Percentiles rank a stretch among this genome's conserved stretches.
These are phyloP conservation scores for Crotalus viridis DNA, from an alignment of 2,113 vertebrate genomes.

Conservation along the genomic window DNA sequence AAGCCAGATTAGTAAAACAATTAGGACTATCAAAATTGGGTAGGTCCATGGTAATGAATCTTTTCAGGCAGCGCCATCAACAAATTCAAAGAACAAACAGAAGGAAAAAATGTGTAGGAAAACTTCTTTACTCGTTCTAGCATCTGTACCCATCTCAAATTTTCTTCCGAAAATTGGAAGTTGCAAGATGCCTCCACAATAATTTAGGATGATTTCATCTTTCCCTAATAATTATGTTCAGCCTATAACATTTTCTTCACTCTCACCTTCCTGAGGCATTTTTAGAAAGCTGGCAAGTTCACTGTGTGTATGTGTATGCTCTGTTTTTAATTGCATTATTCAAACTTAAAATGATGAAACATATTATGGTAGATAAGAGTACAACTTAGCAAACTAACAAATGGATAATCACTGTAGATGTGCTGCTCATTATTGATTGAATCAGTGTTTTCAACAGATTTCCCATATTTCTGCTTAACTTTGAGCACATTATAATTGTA, in stretches of 20 bases:
- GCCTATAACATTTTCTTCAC: background rate
- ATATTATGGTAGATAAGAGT: background rate
- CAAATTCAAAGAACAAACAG: background rate
- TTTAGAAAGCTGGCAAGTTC: background rate
- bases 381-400: background rate
- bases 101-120: background rate
- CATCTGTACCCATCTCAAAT: background rate
- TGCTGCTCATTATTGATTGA: constrained; percentile 2
- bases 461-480: constrained; percentile 1
- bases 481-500: background rate
- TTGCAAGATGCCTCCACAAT: background rate
- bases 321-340: background rate
- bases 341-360: background rate
- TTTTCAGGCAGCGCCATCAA: background rate
- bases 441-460: background rate
- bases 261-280: background rate
- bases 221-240: background rate
- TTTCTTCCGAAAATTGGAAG: background rate
- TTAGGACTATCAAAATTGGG: background rate
- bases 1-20: background rate
- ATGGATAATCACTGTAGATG: background rate
- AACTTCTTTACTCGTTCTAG: background rate
- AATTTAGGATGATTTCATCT: background rate
- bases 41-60: background rate
- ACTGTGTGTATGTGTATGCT: background rate